These are phyloP conservation scores for Muraenolepis orangiensis DNA, from an alignment of 2,797 vertebrate species.

Conservation along the genomic window DNA sequence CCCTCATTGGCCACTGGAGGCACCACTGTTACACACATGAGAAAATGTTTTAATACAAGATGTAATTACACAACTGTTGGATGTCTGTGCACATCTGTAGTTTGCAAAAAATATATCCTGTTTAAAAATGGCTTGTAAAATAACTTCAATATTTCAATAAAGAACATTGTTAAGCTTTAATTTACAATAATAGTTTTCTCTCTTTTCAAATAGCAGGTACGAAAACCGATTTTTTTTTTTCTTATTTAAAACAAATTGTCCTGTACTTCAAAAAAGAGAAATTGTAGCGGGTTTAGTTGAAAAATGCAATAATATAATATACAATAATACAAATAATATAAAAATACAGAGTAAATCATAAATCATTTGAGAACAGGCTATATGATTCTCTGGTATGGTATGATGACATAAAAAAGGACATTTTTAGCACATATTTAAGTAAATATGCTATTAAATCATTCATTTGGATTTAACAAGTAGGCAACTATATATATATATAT, in stretches of 20 bases:
- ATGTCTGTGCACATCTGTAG: constrained; percentile 84
- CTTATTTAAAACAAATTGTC: not conserved
- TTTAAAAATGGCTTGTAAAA: constrained; percentile 85
- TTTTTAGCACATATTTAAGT: no score
- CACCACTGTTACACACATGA: constrained; percentile 74
- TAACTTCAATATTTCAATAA: constrained; percentile 82
- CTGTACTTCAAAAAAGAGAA: not conserved
- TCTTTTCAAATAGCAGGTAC: constrained; percentile 20
- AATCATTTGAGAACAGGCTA: not conserved
- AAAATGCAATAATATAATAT: not conserved
- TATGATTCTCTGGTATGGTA: not conserved
- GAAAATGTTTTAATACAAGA: constrained; percentile 60
- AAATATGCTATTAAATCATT: no score
- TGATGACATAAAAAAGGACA: no score
- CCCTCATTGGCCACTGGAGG: not conserved
- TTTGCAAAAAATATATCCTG: constrained; percentile 80
- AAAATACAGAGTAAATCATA: not conserved
- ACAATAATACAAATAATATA: not conserved
- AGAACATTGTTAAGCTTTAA: constrained; percentile 60
- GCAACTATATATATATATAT: no score
- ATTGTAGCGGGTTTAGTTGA: no score
- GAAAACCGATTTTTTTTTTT: not conserved
- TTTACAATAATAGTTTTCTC: not conserved
- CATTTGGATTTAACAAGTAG: no score
- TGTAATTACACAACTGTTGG: constrained; percentile 69